phyloP scores from a whole-genome alignment of 2,113 vertebrate genomes.

The Gopherus flavomarginatus region DNA sequence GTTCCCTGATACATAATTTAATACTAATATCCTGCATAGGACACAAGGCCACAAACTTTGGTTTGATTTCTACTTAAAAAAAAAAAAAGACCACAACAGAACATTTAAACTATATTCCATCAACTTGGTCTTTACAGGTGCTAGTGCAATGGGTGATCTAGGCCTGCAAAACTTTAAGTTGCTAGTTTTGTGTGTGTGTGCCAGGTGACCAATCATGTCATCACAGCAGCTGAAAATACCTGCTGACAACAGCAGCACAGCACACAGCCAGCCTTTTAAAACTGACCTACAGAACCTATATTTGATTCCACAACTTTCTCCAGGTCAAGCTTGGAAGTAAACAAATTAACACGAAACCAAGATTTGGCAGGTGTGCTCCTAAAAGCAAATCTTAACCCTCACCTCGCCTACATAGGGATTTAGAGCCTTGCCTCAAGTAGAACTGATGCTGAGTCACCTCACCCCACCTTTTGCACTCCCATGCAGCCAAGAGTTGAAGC shows the following conservation, averaged over 20 bases:
- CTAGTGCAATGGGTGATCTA: not conserved
- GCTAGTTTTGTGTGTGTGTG: not conserved
- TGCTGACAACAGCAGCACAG: not conserved
- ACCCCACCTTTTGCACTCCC: not conserved
- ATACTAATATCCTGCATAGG: not conserved
- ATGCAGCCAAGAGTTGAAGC: not conserved
- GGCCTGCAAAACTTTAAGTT: not conserved
- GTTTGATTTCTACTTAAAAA: slow-evolving; percentile 4
- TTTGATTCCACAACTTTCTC: not conserved
- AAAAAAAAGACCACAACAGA: not conserved
- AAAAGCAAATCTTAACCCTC: slow-evolving; percentile 8
- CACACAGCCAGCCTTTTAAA: not conserved
- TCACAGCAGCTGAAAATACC: not conserved
- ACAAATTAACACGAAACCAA: not conserved
- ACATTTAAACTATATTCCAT: not conserved
- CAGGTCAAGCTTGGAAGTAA: slow-evolving; percentile 1
- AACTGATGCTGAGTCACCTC: not conserved
- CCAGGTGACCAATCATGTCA: not conserved
- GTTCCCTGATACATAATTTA: not conserved
- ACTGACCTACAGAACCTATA: not conserved
- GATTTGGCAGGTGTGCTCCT: not conserved
- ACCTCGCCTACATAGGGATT: not conserved
- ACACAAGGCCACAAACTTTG: not conserved
- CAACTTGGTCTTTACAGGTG: not conserved
- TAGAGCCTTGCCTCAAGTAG: not conserved